phyloP scores from a whole-genome alignment of 1,140 invertebrate genomes.

The Ceratosolen solmsi region DNA sequence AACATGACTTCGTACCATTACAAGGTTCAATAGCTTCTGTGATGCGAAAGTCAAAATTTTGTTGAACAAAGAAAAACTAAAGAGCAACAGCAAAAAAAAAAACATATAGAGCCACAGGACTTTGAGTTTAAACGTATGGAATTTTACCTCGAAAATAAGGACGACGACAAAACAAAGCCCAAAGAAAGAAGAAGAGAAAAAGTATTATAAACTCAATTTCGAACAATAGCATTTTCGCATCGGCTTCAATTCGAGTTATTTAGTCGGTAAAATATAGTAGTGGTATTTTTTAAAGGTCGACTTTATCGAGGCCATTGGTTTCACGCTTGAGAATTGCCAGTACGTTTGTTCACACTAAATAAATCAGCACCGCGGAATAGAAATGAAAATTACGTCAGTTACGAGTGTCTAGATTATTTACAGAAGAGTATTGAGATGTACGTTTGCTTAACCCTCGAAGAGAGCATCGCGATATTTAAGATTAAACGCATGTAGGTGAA shows the following conservation, averaged over 20 bases:
- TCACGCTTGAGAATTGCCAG: not conserved
- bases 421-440: not conserved
- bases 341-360: not conserved
- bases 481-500: not conserved
- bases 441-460: not conserved
- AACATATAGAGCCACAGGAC: not conserved
- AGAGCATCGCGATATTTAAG: not conserved
- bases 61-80: not conserved
- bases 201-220: not conserved
- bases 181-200: not conserved
- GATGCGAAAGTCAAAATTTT: not conserved
- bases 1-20: not conserved
- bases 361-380: not conserved
- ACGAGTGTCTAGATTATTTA: not conserved
- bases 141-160: not conserved
- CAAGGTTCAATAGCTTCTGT: not conserved
- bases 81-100: not conserved
- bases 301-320: not conserved
- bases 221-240: not conserved
- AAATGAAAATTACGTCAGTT: slow-evolving; percentile 16
- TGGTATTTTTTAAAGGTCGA: not conserved
- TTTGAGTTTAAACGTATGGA: not conserved
- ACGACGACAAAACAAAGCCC: not conserved
- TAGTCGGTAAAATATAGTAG: not conserved
- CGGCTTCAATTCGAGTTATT: not conserved